phyloP scores from a whole-genome alignment of 2,113 vertebrate genomes.

The Pseudorectes ferrugineus region DNA sequence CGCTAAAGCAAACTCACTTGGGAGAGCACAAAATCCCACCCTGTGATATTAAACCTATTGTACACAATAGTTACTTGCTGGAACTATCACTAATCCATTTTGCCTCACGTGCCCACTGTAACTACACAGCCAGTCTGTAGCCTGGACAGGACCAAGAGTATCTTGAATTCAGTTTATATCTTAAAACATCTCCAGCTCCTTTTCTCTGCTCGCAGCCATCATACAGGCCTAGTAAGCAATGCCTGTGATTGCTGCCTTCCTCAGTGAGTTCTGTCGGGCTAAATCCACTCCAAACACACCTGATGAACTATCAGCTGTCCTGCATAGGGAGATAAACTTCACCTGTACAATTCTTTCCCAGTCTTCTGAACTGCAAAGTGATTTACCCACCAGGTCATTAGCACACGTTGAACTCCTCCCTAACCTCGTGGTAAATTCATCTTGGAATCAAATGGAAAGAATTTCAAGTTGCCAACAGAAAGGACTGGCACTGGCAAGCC shows the following conservation, averaged over 20 bases:
- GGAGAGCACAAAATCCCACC: neutral
- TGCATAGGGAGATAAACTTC: neutral
- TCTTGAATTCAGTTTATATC: neutral
- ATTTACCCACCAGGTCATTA: neutral
- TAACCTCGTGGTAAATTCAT: neutral
- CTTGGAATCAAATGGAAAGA: neutral
- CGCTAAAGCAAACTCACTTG: neutral
- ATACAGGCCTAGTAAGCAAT: rapidly evolving
- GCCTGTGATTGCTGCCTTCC: neutral
- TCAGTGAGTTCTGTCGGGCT: neutral
- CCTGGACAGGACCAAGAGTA: neutral
- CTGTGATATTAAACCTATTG: neutral
- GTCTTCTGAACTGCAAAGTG: neutral
- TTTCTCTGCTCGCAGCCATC: neutral
- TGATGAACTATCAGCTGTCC: neutral
- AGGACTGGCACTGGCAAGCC: neutral
- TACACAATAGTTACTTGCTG: neutral
- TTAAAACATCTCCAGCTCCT: neutral
- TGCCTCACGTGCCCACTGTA: neutral
- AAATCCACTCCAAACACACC: neutral
- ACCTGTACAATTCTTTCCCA: neutral
- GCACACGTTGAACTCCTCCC: neutral
- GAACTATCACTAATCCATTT: neutral
- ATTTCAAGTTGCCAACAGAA: neutral
- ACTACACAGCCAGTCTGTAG: neutral